These are phyloP conservation scores for Rhyzopertha dominica DNA, from an alignment of 1,140 invertebrate genomes.

Conservation along the genomic window DNA sequence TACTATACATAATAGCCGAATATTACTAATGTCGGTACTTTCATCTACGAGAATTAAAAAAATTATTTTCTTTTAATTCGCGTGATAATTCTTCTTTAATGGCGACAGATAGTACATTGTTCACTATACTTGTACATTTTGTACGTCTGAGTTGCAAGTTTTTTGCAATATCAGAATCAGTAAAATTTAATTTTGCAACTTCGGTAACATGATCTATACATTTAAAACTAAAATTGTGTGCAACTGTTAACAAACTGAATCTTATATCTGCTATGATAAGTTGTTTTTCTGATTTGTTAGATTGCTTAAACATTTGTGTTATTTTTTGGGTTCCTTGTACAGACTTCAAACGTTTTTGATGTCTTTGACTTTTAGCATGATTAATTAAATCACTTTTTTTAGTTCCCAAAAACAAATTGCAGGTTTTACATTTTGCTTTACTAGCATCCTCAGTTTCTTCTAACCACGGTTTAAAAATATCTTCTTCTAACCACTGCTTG, in stretches of 20 bases:
- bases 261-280: slow-evolving; percentile 9
- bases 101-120: no score
- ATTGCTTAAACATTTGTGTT: no score
- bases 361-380: slow-evolving; percentile 3
- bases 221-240: slow-evolving; percentile 12
- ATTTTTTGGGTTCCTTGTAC: background rate
- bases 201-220: slow-evolving; percentile 3
- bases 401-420: slow-evolving; percentile 4
- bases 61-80: slow-evolving; percentile 8
- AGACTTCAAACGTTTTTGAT: slow-evolving; percentile 4
- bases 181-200: no score
- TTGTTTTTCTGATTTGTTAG: no score
- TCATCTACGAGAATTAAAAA: slow-evolving; percentile 9
- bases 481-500: no score
- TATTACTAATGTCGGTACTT: slow-evolving; percentile 14
- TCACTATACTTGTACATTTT: no score
- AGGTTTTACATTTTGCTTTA: slow-evolving; percentile 7
- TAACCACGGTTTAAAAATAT: no score
- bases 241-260: slow-evolving; percentile 9
- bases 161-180: no score
- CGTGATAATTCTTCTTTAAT: slow-evolving; percentile 3
- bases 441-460: background rate
- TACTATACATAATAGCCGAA: slow-evolving; percentile 10
- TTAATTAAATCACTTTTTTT: slow-evolving; percentile 9
- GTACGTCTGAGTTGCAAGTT: no score